Evolutionary conservation across 2,888 invertebrate genomes (phyloP), one percentile per base, ranked within the genome.

Genomic region (Chirona hameri): DNA sequence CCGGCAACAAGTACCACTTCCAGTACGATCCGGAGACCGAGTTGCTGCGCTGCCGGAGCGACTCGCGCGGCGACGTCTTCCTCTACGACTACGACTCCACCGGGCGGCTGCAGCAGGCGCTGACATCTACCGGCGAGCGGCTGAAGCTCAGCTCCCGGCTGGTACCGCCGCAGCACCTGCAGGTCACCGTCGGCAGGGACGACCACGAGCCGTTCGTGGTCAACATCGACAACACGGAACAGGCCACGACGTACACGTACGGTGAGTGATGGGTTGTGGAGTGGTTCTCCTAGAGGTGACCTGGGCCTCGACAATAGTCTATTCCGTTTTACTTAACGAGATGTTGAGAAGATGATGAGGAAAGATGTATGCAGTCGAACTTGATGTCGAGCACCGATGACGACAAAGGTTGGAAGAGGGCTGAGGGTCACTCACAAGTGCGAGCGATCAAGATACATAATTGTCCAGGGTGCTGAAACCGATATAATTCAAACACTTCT

Each of bases 1-100:
- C 96, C 86, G 96, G 97, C 83, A 92, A 95, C 85, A 93, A 95
- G 48, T 96, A 84, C 94, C 95, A 88, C 89, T 98, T 89, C 87
- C 95, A 96, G 87, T 98, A 98, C 87, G 95, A 97, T 87, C 94
- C 94, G 85, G 93, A 93, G 85, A 93, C 94, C 21, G 97, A 97
- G 29, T 90, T 98, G 84, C 90, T 98, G 48, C 86, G 85, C n/a
- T 86, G 86, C 81, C 86, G 86, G 48, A 85, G 86, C 14, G 86
- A 86, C 9, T 85, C 86, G 12, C 85, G 86, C 3, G 86, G 87
- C 83, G 57, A 81, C 83, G 55, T 48, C 18, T 87, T 88, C 85
- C 94, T 96, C 86, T 98, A 97, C 88, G 93, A 94, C 86, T 98
- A 97, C 87, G 96, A 98, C 87, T 92, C 93, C 88, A 91, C 95